phyloP scores from a whole-genome alignment of 2,113 vertebrate genomes.

The Amazona vittata region DNA sequence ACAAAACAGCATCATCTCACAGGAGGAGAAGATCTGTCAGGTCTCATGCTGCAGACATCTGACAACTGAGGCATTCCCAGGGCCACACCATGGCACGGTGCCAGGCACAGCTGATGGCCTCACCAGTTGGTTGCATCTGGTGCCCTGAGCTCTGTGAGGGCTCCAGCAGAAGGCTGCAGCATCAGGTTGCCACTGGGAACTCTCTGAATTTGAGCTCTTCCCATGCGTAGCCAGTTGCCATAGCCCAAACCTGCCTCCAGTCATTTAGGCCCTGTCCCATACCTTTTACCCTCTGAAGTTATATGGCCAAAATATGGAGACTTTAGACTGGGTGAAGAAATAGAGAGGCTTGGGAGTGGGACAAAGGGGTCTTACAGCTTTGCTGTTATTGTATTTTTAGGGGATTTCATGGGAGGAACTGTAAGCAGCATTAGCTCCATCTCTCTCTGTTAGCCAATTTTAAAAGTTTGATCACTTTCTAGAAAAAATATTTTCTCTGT shows the following conservation, averaged over 20 bases:
- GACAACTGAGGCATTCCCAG: not conserved
- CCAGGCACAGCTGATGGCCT: not conserved
- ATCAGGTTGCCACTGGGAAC: fast-evolving
- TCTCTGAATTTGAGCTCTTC: not conserved
- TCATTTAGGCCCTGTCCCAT: not conserved
- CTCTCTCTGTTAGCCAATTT: not conserved
- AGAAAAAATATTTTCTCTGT: not conserved
- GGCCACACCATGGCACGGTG: fast-evolving
- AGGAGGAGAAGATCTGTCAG: not conserved
- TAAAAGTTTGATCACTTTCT: not conserved
- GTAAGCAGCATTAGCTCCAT: not conserved
- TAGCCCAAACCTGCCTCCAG: not conserved
- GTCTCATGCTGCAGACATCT: not conserved
- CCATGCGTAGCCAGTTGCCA: not conserved
- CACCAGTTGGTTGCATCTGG: not conserved
- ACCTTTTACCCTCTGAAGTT: not conserved
- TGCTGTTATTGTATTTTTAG: not conserved
- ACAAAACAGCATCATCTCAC: not conserved
- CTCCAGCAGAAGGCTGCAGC: fast-evolving
- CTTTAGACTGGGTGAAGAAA: not conserved
- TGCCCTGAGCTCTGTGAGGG: not conserved
- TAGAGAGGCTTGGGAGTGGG: not conserved
- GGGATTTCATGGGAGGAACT: not conserved
- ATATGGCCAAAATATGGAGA: not conserved
- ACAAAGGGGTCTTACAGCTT: not conserved